Percentiles rank a stretch among this genome's conserved stretches.
Conservation (phyloP, 2,797 vertebrate genomes). For the Psittacula echo region DNA sequence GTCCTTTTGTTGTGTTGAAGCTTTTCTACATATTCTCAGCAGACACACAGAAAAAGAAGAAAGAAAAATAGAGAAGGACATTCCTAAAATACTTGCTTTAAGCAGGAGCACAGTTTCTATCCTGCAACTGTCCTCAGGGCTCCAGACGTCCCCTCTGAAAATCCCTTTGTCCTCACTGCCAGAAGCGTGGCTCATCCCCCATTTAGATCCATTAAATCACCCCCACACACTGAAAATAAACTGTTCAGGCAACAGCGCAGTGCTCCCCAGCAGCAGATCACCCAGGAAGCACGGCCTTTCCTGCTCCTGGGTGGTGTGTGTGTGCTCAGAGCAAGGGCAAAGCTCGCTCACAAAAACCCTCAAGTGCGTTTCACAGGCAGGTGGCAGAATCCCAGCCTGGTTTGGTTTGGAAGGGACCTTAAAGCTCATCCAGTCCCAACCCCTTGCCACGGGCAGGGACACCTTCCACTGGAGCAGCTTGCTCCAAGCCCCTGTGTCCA, state of each 20-base stretch:
- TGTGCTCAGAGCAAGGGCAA: not conserved
- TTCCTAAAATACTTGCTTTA: slow-evolving; percentile 10
- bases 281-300: not conserved
- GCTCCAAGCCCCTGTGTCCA: too few species aligned
- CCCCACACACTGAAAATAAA: accelerated
- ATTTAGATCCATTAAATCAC: not conserved
- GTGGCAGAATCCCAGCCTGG: not conserved
- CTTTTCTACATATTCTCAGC: slow-evolving; percentile 88
- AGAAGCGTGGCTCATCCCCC: not conserved
- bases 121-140: not conserved
- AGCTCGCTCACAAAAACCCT: not conserved
- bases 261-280: not conserved
- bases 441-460: accelerated
- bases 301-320: accelerated
- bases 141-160: not conserved
- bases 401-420: not conserved
- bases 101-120: not conserved
- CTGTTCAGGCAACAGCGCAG: not conserved
- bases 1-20: slow-evolving; percentile 84
- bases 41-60: slow-evolving; percentile 67
- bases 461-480: not conserved
- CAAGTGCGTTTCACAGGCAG: accelerated
- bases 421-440: not conserved
- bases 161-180: not conserved
- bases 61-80: not conserved